Evolutionary conservation across 2,797 vertebrate genomes (phyloP).

Genomic region (Tarsius wallacei): DNA sequence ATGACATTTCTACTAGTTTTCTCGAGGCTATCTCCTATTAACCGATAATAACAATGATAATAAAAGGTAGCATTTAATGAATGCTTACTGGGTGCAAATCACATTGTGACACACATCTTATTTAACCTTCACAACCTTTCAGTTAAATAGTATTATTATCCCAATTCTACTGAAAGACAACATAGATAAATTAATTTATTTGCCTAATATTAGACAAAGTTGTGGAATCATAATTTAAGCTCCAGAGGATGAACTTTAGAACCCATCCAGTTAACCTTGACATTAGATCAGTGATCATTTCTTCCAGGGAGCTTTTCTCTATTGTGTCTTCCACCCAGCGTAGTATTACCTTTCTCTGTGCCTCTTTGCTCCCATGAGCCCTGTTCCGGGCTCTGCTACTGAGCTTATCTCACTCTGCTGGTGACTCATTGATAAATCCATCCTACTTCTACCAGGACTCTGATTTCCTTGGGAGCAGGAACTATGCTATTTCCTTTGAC

Average conservation of each 20-base stretch:
- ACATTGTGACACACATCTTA: neutral
- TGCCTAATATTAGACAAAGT: neutral
- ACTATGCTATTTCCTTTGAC: neutral
- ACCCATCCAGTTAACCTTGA: no score
- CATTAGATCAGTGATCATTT: neutral
- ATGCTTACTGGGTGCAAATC: neutral
- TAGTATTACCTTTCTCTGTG: neutral
- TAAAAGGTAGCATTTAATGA: neutral
- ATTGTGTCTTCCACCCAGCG: neutral
- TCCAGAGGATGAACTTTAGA: neutral
- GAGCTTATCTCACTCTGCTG: neutral
- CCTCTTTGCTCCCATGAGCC: neutral
- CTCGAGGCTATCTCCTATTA: neutral
- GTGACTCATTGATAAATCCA: neutral
- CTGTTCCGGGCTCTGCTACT: neutral
- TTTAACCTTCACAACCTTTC: neutral
- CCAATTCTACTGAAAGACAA: constrained; percentile 33
- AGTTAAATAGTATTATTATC: constrained; percentile 47
- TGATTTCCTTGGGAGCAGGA: neutral
- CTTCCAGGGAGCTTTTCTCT: neutral
- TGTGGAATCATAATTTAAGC: neutral
- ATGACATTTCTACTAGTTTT: neutral
- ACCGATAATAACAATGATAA: neutral
- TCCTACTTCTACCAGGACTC: neutral
- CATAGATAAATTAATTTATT: constrained; percentile 31